phyloP scores from a whole-genome alignment of 2,113 vertebrate genomes.

The Neolamprologus hecqui region DNA sequence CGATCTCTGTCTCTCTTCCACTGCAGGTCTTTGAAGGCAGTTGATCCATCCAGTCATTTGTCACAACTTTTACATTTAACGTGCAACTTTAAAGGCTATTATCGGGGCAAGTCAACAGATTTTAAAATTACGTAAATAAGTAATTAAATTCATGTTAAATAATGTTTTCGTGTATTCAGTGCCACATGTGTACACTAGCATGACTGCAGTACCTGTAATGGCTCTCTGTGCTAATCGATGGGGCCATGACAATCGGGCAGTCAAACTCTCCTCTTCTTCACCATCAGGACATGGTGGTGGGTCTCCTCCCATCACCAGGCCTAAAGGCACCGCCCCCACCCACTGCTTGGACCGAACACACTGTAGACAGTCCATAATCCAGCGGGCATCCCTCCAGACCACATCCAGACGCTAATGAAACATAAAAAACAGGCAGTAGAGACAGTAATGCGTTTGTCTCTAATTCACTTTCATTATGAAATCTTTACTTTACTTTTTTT shows the following conservation, averaged over 20 bases:
- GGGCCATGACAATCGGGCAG: conserved; percentile 32
- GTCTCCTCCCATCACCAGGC: conserved; percentile 67
- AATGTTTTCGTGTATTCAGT: neutral
- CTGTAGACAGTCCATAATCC: conserved; percentile 75
- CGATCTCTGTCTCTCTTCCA: neutral
- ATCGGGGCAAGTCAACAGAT: neutral
- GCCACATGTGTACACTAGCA: neutral
- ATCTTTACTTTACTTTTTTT: neutral
- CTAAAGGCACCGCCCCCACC: conserved; percentile 65
- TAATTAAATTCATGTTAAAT: neutral
- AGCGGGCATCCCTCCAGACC: conserved; percentile 68
- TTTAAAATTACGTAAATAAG: neutral
- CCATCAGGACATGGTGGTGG: conserved; percentile 35
- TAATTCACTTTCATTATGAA: neutral
- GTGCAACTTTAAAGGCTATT: neutral
- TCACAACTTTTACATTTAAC: neutral
- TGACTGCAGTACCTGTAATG: conserved; percentile 26
- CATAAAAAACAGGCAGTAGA: neutral
- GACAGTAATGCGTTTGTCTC: neutral
- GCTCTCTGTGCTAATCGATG: conserved; percentile 22
- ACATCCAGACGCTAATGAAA: conserved; percentile 56
- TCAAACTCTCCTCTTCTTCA: conserved; percentile 40
- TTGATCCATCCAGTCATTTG: neutral
- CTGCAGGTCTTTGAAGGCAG: neutral
- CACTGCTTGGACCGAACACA: conserved; percentile 68